phyloP scores from a whole-genome alignment of 2,888 invertebrate species.

The Clunio marinus region DNA sequence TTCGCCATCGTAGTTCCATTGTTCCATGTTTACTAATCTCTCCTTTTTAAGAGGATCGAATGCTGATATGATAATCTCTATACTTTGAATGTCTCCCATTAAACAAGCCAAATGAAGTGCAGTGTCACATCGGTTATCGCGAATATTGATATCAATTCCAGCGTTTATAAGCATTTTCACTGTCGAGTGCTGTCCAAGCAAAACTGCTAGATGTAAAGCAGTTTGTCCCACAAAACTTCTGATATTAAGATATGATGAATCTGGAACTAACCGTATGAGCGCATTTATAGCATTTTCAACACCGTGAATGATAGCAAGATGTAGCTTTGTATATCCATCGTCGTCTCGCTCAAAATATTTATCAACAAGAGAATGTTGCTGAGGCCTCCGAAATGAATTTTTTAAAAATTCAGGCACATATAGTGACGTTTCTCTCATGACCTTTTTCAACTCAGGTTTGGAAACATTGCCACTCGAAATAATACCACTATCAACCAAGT shows the following conservation, averaged over 20 bases:
- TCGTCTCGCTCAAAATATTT: slow-evolving; percentile 32
- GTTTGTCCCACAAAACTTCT: slow-evolving; percentile 12
- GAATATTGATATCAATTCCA: slow-evolving; percentile 17
- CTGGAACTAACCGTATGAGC: slow-evolving; percentile 11
- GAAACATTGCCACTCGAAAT: slow-evolving; percentile 2
- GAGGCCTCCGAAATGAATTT: not conserved
- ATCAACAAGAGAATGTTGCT: slow-evolving; percentile 13
- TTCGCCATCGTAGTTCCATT: slow-evolving; percentile 36
- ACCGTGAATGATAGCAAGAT: slow-evolving; percentile 28
- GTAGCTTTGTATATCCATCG: slow-evolving; percentile 23
- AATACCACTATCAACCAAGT: slow-evolving; percentile 27
- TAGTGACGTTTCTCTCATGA: not conserved
- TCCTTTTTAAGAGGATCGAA: not conserved
- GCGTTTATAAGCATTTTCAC: slow-evolving; percentile 22
- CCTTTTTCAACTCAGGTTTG: not conserved
- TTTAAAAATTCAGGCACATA: slow-evolving; percentile 17
- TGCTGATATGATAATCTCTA: slow-evolving; percentile 12
- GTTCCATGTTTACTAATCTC: slow-evolving; percentile 22
- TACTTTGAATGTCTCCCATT: not conserved
- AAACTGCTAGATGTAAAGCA: slow-evolving; percentile 25
- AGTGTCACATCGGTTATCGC: slow-evolving; percentile 29
- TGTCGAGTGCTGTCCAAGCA: not conserved
- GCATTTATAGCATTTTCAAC: slow-evolving; percentile 10
- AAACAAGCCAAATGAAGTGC: slow-evolving; percentile 23
- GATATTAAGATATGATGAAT: slow-evolving; percentile 4